Conservation (phyloP, 2,797 vertebrate genomes). For the Pipistrellus pipistrellus region DNA sequence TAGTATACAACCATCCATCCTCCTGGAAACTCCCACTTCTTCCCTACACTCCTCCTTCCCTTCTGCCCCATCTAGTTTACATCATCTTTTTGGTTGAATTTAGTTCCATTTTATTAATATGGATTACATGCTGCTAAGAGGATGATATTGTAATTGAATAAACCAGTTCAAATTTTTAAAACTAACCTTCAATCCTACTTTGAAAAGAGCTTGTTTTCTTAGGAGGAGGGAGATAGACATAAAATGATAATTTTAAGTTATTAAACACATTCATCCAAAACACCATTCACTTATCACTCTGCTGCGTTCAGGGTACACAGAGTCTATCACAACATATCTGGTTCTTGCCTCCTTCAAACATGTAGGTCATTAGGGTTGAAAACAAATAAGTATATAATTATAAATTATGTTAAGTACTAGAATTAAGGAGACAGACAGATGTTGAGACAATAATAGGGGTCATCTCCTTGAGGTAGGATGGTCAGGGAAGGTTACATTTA, state of each 20-base stretch:
- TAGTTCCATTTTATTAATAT: constrained; percentile 46
- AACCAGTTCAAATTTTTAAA: constrained; percentile 49
- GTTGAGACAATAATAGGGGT: neutral
- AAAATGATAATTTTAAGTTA: constrained; percentile 45
- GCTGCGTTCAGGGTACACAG: neutral
- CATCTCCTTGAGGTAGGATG: neutral
- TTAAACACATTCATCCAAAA: constrained; percentile 33
- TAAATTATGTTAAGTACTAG: neutral
- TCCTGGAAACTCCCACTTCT: neutral
- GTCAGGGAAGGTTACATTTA: constrained; percentile 21
- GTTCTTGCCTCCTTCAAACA: constrained; percentile 47
- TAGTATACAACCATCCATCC: neutral
- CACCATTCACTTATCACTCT: constrained; percentile 6
- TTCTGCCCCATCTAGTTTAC: neutral
- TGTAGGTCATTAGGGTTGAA: constrained; percentile 15
- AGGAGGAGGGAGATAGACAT: neutral
- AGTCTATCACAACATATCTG: constrained; percentile 18
- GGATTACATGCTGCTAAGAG: neutral
- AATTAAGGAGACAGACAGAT: neutral
- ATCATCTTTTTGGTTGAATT: constrained; percentile 40
- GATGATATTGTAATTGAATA: constrained; percentile 19
- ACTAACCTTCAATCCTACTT: neutral
- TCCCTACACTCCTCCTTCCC: neutral
- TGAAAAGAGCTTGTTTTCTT: constrained; percentile 62
- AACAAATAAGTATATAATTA: constrained; percentile 9